These are phyloP conservation scores for Notothenia rossii DNA, from an alignment of 2,113 vertebrate species.

Conservation along the genomic window DNA sequence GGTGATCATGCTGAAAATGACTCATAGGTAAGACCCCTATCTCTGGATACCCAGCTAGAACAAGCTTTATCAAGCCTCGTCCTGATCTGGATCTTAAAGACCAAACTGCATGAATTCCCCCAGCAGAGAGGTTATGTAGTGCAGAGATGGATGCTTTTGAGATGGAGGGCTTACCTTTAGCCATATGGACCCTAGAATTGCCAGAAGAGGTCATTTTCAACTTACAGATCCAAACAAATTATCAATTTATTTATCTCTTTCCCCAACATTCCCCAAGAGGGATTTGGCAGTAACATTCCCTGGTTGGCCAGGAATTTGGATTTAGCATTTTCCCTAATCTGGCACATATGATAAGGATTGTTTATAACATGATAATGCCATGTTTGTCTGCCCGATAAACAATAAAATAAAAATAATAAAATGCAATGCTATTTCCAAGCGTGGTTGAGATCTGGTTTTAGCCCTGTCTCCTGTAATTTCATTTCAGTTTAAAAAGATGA, in stretches of 20 bases:
- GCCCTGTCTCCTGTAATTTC: slow-evolving; percentile 43
- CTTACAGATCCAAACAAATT: slow-evolving; percentile 48
- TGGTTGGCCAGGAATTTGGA: slow-evolving; percentile 36
- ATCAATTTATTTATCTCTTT: slow-evolving; percentile 52
- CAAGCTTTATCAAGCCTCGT: slow-evolving; percentile 82
- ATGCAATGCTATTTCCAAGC: slow-evolving; percentile 28
- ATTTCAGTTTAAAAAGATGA: slow-evolving; percentile 52
- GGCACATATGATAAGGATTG: slow-evolving; percentile 43
- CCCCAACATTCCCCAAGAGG: slow-evolving; percentile 12
- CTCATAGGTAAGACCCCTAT: slow-evolving; percentile 86
- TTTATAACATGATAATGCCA: slow-evolving; percentile 21
- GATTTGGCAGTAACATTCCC: slow-evolving; percentile 41
- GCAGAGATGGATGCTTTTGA: slow-evolving; percentile 60
- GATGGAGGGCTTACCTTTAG: slow-evolving; percentile 66
- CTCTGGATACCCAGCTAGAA: slow-evolving; percentile 82
- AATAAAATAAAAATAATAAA: slow-evolving; percentile 11
- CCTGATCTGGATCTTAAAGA: slow-evolving; percentile 84
- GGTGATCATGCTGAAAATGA: slow-evolving; percentile 87
- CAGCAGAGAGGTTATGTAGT: slow-evolving; percentile 69
- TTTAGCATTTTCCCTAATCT: slow-evolving; percentile 48
- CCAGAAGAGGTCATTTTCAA: slow-evolving; percentile 58
- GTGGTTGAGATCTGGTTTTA: slow-evolving; percentile 30
- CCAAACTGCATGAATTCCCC: slow-evolving; percentile 78
- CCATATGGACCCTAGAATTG: slow-evolving; percentile 53
- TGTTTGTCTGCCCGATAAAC: slow-evolving; percentile 48